phyloP scores from a whole-genome alignment of 2,888 invertebrate genomes.

The Periphyllus acericola region DNA sequence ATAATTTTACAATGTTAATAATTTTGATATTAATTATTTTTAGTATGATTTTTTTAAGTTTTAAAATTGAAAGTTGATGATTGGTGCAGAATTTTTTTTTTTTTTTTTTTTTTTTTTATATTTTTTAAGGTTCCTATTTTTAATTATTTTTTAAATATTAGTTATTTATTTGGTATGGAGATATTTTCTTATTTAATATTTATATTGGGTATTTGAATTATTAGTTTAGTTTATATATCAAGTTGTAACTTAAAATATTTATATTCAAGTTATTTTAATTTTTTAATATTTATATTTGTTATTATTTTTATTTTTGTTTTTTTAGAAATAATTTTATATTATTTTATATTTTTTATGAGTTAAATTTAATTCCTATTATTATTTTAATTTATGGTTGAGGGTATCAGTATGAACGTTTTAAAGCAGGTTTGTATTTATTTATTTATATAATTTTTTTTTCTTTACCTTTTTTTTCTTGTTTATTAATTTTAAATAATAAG shows the following conservation, averaged over 20 bases:
- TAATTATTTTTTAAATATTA: constrained; percentile 29
- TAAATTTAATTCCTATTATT: too few species aligned
- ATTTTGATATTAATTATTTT: constrained; percentile 19
- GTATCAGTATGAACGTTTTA: too few species aligned
- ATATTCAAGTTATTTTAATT: constrained; percentile 21
- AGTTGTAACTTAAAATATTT: background rate
- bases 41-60: constrained; percentile 28
- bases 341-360: too few species aligned
- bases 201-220: constrained; percentile 20
- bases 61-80: background rate
- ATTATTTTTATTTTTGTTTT: constrained; percentile 17
- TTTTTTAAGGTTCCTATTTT: constrained; percentile 23
- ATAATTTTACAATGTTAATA: too few species aligned
- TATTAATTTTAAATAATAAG: too few species aligned
- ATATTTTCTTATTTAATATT: constrained; percentile 36
- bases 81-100: constrained; percentile 13
- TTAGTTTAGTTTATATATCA: constrained; percentile 24
- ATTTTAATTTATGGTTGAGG: too few species aligned
- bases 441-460: too few species aligned
- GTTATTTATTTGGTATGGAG: constrained; percentile 38
- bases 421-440: too few species aligned
- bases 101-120: constrained; percentile 28
- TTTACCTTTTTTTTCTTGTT: too few species aligned
- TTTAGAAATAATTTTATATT: background rate
- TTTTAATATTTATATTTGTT: constrained; percentile 25